Conservation (phyloP, 1,140 invertebrate species). For the Calosoma granatense region DNA sequence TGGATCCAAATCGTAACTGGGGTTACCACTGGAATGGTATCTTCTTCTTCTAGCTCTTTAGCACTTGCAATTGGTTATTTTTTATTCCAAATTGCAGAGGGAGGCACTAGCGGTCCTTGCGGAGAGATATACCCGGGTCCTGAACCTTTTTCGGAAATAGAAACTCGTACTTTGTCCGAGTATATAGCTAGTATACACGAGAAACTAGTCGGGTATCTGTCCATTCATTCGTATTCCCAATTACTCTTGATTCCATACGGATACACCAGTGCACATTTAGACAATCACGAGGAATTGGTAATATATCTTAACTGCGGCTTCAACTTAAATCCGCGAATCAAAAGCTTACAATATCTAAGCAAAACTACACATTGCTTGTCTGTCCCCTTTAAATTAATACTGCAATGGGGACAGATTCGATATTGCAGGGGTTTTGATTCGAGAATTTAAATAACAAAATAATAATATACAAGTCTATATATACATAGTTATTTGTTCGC, state of each 20-base stretch:
- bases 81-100: conserved; percentile 36
- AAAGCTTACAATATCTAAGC: no score
- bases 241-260: conserved; percentile 62
- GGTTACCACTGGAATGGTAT: conserved; percentile 53
- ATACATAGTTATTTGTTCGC: no score
- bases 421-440: no score
- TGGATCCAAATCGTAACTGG: conserved; percentile 68
- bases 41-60: not conserved
- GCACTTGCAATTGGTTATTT: no score
- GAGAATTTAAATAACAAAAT: conserved; percentile 3
- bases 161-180: conserved; percentile 48
- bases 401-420: no score
- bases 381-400: no score
- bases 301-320: conserved; percentile 34
- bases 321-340: conserved; percentile 11
- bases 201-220: conserved; percentile 53
- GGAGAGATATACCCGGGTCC: conserved; percentile 59
- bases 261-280: conserved; percentile 40
- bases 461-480: not conserved
- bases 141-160: conserved; percentile 60
- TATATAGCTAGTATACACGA: conserved; percentile 39
- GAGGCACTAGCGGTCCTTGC: conserved; percentile 57
- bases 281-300: conserved; percentile 53
- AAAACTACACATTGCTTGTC: no score
- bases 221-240: conserved; percentile 68